Evolutionary conservation across 2,888 invertebrate species (phyloP), one percentile per base, ranked within the genome.

Genomic region (Hydroisotoma schaefferi): DNA sequence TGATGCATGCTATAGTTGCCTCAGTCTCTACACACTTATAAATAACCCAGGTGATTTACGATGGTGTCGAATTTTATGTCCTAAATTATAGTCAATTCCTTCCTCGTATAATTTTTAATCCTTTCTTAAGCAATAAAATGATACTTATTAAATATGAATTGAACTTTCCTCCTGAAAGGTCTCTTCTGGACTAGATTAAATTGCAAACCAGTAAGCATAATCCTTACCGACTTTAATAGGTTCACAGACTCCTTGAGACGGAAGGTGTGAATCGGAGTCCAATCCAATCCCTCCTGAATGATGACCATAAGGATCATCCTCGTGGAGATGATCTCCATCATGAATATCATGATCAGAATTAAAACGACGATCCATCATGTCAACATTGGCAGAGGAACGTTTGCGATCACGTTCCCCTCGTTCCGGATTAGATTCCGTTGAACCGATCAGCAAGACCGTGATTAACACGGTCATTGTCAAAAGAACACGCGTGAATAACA

Each of bases 211-310:
- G n/a, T n/a, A n/a, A n/a, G n/a, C n/a, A n/a, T n/a, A 15, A 8
- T 15, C 40, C 58, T 65, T 59, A 67, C 67, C 63, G 20, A 67
- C 61, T 65, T 65, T 65, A 28, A 68, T 68, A 37, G 68, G 65
- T 52, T 65, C 65, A 52, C 68, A 68, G 33, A 48, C 61, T 48
- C 56, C 63, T 53, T 63, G 68, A n/a, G 61, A 52, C 37, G 58
- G 61, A 23, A 57, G 22, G 54, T 63, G 65, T 40, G 62, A 61
- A 10, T 67, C 67, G 15, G 65, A 54, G 49, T 67, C 66, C 25
- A 66, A n/a, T n/a, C 43, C 25, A 29, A 8, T 26, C 6, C 38
- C 23, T n/a, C 29, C 28, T 18, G 43, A 18, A 37, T 26, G 38
- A 49, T 54, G 58, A 40, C 46, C 54, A 57, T 57, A 25, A 55